Base-by-base conservation (phyloP, 2,888 invertebrate species). In the Schizotus pectinicornis region DNA sequence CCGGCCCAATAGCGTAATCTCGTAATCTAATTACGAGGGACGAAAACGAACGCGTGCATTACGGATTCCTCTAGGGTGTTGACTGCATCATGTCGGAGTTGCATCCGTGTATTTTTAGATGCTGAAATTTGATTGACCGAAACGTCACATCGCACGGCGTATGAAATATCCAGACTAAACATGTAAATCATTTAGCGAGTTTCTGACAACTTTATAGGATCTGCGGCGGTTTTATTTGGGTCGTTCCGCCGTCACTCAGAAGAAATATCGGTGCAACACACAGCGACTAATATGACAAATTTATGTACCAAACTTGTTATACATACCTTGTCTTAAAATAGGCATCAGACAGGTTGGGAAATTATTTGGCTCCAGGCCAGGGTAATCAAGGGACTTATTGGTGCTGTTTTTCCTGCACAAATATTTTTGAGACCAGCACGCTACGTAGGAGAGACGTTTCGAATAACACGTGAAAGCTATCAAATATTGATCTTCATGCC, bases 11-110 rank as follows among this genome's bases (percentile, higher is more conserved):
- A 12, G 13, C 30, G 37, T 45, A 45, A 53, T 53, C 53, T 38
- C 31, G 14, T 53, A 53, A 53, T 53, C 53, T 53, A 38, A 45
- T 53, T 53, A 53, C 46, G 46, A 53, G 53, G 53, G 53, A 53
- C 53, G n/a, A 53, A 53, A 51, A 51, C 51, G 51, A 43, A 53
- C 22, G 3, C 22, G 22, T 38, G 46, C 38, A 38, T 53, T 45
- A 37, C 53, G 46, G 45, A 47, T 47, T 54, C 42, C 54, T 46
- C 54, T 30, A 53, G 54, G 54, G 54, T 54, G 54, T 54, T 54
- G 54, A 54, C 54, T 54, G 39, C 41, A 32, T 32, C 22, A 31
- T 45, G 12, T 33, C 45, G 13, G 13, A 34, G 9, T 13, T 51
- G 34, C 22, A 30, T 48, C 11, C 32, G 33, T 6, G 31, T 54